Conservation (phyloP, 35 echinoderm and acorn worm species). For the Anneissia japonica region DNA sequence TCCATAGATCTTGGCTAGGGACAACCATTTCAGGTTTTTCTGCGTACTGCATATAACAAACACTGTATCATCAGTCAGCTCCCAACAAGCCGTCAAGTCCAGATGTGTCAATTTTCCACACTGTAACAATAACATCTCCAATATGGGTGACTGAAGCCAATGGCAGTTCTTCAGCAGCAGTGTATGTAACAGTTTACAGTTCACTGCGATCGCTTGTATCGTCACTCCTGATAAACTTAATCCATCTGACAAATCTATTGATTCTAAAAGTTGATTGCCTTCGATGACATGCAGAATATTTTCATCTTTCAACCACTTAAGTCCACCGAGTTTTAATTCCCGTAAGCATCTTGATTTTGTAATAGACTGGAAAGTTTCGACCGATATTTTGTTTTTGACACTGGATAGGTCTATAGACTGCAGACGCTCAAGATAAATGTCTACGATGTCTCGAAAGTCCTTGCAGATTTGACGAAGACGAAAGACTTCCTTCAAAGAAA, state of each 20-base stretch:
- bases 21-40: neutral
- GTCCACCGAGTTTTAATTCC: neutral
- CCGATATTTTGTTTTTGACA: neutral
- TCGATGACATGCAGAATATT: neutral
- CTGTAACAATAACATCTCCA: neutral
- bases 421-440: neutral
- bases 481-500: slow-evolving; percentile 3
- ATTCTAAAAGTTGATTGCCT: neutral
- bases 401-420: neutral
- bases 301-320: slow-evolving; percentile 12
- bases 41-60: neutral
- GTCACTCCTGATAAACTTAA: neutral
- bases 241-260: neutral
- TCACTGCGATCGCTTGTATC: neutral
- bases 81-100: slow-evolving; percentile 1
- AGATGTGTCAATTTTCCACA: neutral
- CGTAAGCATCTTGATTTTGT: neutral
- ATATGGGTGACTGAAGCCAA: neutral
- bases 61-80: neutral
- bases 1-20: slow-evolving; percentile 11
- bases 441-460: neutral
- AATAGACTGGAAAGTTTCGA: neutral
- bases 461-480: neutral
- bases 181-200: neutral
- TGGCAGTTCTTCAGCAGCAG: neutral